Percentiles rank a stretch among this genome's conserved stretches.
phyloP scores from a whole-genome alignment of 1,140 invertebrate species.

The Holcopasites calliopsidis region DNA sequence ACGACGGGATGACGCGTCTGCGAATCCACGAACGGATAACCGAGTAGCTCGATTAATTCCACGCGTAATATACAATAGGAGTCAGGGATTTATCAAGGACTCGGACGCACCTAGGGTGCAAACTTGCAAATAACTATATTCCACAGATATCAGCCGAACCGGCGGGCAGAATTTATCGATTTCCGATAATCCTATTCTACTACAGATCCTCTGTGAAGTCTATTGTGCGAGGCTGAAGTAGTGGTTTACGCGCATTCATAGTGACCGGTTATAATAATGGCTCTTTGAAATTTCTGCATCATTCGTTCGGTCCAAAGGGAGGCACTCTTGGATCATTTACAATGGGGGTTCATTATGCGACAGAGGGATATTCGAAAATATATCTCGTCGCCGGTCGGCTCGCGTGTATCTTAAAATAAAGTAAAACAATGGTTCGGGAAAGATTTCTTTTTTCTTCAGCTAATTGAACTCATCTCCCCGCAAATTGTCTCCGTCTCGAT shows the following conservation, averaged over 20 bases:
- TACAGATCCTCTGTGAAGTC: conserved; percentile 11
- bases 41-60: neutral
- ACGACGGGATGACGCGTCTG: no score
- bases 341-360: no score
- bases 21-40: neutral
- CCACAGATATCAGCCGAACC: conserved; percentile 17
- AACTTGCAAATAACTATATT: conserved; percentile 28
- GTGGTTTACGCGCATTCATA: neutral
- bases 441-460: neutral
- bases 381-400: no score
- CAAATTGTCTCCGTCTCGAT: conserved; percentile 1
- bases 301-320: no score
- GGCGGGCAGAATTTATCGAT: conserved; percentile 25
- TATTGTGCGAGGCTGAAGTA: conserved; percentile 6
- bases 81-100: conserved; percentile 22
- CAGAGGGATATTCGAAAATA: no score
- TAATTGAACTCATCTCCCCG: neutral
- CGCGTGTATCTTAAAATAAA: no score
- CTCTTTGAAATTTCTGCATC: neutral
- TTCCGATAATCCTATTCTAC: conserved; percentile 19
- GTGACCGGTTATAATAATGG: neutral
- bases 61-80: neutral
- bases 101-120: conserved; percentile 1
- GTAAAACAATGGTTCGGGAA: neutral
- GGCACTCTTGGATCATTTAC: no score